phyloP scores from a whole-genome alignment of 2,888 invertebrate genomes.

The Clunio marinus region DNA sequence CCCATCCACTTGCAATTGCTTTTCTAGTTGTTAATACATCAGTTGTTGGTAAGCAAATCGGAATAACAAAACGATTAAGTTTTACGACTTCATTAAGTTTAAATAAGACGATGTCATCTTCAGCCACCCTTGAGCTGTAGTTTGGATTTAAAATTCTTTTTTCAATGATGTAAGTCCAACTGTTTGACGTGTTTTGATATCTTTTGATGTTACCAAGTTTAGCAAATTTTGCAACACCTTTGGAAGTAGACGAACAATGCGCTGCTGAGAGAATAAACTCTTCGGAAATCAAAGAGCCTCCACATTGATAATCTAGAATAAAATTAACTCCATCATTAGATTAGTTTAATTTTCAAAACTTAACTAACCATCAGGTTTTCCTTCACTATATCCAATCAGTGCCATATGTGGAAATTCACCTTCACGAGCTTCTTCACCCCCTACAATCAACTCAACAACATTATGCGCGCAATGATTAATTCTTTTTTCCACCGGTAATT shows the following conservation, averaged over 20 bases:
- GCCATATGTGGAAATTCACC: constrained; percentile 28
- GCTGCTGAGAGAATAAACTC: constrained; percentile 21
- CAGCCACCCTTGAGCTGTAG: constrained; percentile 15
- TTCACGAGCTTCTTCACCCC: not conserved
- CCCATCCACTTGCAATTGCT: constrained; percentile 29
- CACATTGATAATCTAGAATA: constrained; percentile 27
- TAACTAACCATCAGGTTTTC: not conserved
- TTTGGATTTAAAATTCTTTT: constrained; percentile 22
- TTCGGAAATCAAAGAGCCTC: not conserved
- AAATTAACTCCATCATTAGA: not conserved
- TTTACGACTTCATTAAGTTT: not conserved
- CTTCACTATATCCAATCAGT: constrained; percentile 1
- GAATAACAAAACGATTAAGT: constrained; percentile 20
- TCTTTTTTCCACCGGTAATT: not conserved
- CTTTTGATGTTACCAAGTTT: constrained; percentile 19
- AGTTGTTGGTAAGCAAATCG: constrained; percentile 22
- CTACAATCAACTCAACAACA: not conserved
- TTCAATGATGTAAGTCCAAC: constrained; percentile 11
- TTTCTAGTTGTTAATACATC: not conserved
- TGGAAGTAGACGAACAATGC: not conserved
- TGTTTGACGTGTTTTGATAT: not conserved
- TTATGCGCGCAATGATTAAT: not conserved
- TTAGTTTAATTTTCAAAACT: no score
- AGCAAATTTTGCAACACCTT: constrained; percentile 16
- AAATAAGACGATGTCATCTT: constrained; percentile 28